Evolutionary conservation across 2,797 vertebrate species (phyloP).

Genomic region (Poliocrania exsul): DNA sequence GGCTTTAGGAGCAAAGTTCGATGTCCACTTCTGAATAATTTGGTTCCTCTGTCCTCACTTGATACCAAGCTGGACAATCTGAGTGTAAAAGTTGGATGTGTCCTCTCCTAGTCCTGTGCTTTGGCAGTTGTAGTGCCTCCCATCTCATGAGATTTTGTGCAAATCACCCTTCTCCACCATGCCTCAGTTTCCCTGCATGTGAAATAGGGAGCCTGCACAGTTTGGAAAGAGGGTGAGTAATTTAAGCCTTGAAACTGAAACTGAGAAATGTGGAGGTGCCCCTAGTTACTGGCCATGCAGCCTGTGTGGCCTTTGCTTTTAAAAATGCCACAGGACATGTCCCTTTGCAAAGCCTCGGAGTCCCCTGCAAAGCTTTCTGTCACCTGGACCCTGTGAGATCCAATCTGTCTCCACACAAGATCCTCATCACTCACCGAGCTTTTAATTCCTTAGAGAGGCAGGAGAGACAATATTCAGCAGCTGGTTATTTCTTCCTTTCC

Average conservation of each 20-base stretch:
- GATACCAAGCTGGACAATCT: not conserved
- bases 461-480: slow-evolving; percentile 51
- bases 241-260: not conserved
- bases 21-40: not conserved
- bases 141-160: not conserved
- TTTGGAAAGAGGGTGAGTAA: not conserved
- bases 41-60: not conserved
- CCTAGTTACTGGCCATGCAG: not conserved
- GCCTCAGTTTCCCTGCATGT: not conserved
- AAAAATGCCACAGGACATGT: not conserved
- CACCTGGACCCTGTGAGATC: not conserved
- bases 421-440: slow-evolving; percentile 19
- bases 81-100: not conserved
- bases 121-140: not conserved
- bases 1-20: not conserved
- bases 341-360: not conserved
- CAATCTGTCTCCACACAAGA: not conserved
- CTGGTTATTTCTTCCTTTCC: slow-evolving; percentile 54
- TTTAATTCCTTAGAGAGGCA: slow-evolving; percentile 41
- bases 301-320: not conserved
- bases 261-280: not conserved
- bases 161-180: not conserved
- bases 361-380: not conserved
- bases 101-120: not conserved
- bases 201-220: not conserved